Evolutionary conservation across 1,140 invertebrate species (phyloP).

Genomic region (Habropoda laboriosa): DNA sequence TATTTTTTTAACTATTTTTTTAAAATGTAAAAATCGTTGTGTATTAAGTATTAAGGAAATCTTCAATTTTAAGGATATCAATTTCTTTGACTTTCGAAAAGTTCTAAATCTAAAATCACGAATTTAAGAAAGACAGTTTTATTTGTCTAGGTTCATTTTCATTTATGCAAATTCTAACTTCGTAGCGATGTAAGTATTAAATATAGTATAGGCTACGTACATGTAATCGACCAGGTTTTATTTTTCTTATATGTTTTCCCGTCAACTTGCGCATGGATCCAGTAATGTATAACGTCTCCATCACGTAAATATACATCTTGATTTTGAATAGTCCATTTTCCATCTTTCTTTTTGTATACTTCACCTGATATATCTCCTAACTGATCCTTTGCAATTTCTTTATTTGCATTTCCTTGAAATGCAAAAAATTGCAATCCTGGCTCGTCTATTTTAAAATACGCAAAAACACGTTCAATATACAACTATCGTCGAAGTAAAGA

Average conservation of each 20-base stretch:
- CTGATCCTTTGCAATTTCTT: conserved; percentile 55
- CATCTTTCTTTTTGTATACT: conserved; percentile 59
- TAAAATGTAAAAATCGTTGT: too few species aligned
- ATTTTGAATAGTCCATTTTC: conserved; percentile 74
- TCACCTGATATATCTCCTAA: conserved; percentile 68
- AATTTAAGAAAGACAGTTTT: too few species aligned
- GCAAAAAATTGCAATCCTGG: conserved; percentile 71
- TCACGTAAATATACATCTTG: conserved; percentile 63
- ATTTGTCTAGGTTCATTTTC: too few species aligned
- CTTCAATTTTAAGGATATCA: too few species aligned
- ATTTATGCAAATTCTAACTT: too few species aligned
- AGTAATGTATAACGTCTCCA: conserved; percentile 79
- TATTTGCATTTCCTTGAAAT: conserved; percentile 77
- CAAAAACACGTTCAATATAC: not conserved
- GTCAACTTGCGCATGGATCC: conserved; percentile 74
- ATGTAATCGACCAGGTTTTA: conserved; percentile 28
- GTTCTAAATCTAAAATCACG: too few species aligned
- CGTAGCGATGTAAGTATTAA: too few species aligned
- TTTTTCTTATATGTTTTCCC: conserved; percentile 56
- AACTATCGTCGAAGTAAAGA: too few species aligned
- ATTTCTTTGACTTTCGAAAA: too few species aligned
- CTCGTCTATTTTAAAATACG: conserved; percentile 63
- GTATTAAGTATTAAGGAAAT: too few species aligned
- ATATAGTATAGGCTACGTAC: conserved; percentile 6
- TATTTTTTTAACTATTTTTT: not conserved